phyloP scores from a whole-genome alignment of 1,140 invertebrate species.

The Tribolium castaneum region DNA sequence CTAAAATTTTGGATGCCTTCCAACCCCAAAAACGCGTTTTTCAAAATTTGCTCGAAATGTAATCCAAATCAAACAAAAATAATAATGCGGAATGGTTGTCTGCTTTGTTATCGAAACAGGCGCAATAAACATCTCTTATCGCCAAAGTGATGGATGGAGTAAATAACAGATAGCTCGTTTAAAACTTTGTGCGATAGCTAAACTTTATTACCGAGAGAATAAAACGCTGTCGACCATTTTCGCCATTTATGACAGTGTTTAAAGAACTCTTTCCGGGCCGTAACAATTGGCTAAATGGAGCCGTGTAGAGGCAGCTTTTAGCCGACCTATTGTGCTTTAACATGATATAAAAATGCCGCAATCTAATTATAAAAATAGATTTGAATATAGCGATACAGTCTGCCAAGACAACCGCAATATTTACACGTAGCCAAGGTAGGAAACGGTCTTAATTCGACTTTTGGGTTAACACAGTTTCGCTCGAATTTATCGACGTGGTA shows the following conservation, averaged over 20 bases:
- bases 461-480: neutral
- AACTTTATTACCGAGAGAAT: neutral
- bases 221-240: conserved; percentile 2
- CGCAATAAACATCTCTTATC: neutral
- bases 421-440: conserved; percentile 21
- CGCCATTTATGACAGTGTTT: conserved; percentile 10
- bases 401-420: conserved; percentile 34
- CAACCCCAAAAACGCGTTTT: conserved; percentile 4
- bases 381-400: conserved; percentile 2
- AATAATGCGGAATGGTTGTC: no score
- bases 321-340: conserved; percentile 20
- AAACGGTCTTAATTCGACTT: neutral
- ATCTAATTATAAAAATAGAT: conserved; percentile 36
- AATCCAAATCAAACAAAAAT: neutral
- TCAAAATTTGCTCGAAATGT: neutral
- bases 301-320: conserved; percentile 7
- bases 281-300: neutral
- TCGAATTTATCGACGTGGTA: neutral
- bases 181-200: neutral
- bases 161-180: neutral
- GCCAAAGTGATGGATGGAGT: neutral
- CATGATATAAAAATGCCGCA: conserved; percentile 32
- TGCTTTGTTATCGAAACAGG: neutral
- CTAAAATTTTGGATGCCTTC: conserved; percentile 2
- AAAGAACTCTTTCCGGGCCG: neutral